Conservation (phyloP, 2,797 vertebrate genomes). For the Leontopithecus rosalia region DNA sequence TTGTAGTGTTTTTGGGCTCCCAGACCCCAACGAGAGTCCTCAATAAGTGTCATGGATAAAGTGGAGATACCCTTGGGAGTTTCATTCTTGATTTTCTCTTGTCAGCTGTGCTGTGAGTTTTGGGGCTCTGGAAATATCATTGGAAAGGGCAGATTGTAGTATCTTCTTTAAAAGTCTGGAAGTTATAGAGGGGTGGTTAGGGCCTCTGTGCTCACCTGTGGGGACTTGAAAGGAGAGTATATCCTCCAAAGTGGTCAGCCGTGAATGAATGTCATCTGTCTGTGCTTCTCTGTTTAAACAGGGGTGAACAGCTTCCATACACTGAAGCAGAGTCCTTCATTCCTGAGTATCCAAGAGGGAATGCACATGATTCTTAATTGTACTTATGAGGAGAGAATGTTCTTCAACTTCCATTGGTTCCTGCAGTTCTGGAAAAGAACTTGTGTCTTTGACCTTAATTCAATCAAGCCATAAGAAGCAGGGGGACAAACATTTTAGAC, state of each 20-base stretch:
- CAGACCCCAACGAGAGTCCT: neutral
- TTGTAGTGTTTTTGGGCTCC: neutral
- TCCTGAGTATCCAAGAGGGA: neutral
- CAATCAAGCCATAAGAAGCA: neutral
- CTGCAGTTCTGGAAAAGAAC: neutral
- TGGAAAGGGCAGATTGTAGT: neutral
- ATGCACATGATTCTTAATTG: neutral
- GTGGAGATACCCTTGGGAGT: neutral
- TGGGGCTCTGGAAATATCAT: neutral
- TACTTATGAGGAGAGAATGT: neutral
- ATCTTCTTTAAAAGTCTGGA: neutral
- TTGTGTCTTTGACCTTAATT: neutral
- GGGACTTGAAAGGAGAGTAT: neutral
- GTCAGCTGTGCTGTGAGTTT: neutral
- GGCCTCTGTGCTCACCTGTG: neutral
- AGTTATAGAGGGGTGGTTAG: neutral
- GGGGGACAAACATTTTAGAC: neutral
- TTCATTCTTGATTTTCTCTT: neutral
- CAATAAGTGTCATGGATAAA: neutral
- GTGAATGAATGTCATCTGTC: neutral
- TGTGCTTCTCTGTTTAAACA: neutral
- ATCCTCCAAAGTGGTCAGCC: neutral
- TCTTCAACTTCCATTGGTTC: slow-evolving; percentile 19
- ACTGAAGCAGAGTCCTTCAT: neutral
- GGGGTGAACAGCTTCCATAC: neutral